Evolutionary conservation across 1,140 invertebrate species (phyloP).

Genomic region (Liolophura sinensis): DNA sequence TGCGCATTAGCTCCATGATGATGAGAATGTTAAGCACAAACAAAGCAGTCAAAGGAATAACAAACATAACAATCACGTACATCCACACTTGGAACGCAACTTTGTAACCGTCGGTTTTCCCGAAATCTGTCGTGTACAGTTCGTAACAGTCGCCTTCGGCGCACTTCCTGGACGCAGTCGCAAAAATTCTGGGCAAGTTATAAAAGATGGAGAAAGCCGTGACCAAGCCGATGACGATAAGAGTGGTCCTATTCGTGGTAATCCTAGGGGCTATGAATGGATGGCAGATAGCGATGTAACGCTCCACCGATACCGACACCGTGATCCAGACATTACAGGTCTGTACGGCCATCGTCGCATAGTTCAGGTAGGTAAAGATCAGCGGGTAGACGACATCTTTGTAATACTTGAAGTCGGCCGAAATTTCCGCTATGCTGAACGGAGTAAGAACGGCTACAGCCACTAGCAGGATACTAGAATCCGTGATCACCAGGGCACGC

Average conservation of each 20-base stretch:
- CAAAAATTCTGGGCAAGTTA: conserved; percentile 52
- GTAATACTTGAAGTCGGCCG: conserved; percentile 67
- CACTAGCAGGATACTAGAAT: conserved; percentile 69
- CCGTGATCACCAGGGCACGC: conserved; percentile 47
- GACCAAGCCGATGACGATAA: conserved; percentile 33
- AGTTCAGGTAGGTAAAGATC: conserved; percentile 41
- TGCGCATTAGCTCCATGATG: conserved; percentile 48
- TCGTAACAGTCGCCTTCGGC: conserved; percentile 24
- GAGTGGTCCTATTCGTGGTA: conserved; percentile 39
- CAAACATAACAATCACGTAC: conserved; percentile 45
- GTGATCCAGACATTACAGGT: conserved; percentile 55
- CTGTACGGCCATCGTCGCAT: conserved; percentile 51
- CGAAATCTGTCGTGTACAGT: conserved; percentile 34
- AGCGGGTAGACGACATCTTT: conserved; percentile 44
- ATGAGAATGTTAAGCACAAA: conserved; percentile 36
- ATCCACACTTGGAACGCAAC: conserved; percentile 37
- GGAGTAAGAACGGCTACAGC: conserved; percentile 63
- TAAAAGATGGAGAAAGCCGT: conserved; percentile 39
- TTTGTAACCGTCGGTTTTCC: conserved; percentile 32
- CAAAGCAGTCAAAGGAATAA: conserved; percentile 37
- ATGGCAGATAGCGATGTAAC: conserved; percentile 53
- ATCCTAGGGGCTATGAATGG: conserved; percentile 43
- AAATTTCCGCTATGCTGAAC: conserved; percentile 25
- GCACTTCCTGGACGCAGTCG: conserved; percentile 27
- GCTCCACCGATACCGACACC: conserved; percentile 52